Evolutionary conservation across 2,113 vertebrate species (phyloP).

Genomic region (Caranx ignobilis): DNA sequence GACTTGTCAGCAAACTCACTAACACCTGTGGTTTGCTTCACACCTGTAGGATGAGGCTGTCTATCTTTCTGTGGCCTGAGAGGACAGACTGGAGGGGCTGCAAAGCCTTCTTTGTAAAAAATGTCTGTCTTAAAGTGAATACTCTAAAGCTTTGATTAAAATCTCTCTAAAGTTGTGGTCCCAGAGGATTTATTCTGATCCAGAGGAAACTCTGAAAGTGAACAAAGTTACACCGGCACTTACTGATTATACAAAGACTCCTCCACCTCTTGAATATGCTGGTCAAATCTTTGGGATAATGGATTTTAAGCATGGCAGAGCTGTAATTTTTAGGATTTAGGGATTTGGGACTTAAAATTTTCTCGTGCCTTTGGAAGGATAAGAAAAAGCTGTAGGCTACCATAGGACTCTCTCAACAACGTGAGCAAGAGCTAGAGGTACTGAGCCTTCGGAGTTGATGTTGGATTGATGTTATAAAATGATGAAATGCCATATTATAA

Average conservation of each 20-base stretch:
- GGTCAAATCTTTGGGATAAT: background rate
- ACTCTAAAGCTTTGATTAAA: too few species aligned
- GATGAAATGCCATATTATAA: too few species aligned
- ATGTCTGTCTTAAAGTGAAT: too few species aligned
- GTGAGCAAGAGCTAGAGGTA: background rate
- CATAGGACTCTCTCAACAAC: background rate
- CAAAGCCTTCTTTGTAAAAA: too few species aligned
- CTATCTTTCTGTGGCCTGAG: too few species aligned
- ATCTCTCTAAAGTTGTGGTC: background rate
- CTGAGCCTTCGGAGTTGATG: too few species aligned
- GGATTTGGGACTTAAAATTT: background rate
- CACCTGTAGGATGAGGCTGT: too few species aligned
- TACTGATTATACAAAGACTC: background rate
- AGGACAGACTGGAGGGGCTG: too few species aligned
- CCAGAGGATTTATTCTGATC: background rate
- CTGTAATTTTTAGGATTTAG: conserved; percentile 5
- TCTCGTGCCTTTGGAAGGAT: background rate
- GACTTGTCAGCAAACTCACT: background rate
- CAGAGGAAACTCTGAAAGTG: background rate
- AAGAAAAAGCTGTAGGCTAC: background rate
- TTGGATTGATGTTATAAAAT: background rate
- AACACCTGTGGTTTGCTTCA: background rate
- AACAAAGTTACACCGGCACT: background rate
- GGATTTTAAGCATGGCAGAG: conserved; percentile 5
- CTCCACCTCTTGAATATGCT: background rate